Base-by-base conservation (phyloP, 2,888 invertebrate species). In the Yponomeuta plumbellus region DNA sequence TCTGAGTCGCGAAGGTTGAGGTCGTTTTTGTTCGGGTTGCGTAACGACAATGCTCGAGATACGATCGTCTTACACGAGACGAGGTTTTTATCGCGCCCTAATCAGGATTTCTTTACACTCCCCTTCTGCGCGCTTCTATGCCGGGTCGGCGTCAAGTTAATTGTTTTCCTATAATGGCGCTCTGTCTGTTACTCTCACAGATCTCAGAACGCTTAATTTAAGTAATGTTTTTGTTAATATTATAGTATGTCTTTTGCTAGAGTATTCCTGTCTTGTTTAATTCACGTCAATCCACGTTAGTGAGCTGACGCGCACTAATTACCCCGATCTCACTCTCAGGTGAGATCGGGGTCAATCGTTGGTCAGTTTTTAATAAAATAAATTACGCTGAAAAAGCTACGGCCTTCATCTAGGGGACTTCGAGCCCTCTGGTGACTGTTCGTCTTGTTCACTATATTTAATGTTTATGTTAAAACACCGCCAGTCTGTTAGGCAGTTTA, bases 21-120 rank as follows among this genome's bases (percentile, higher is more conserved):
- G 61, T 61, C 23, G 61, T 61, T 61, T 61, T 61, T 61, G 26
- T 23, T 34, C 21, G 59, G 34, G 34, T 61, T 61, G 61, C 61
- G 61, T 61, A 23, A 61, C 61, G 61, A 61, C 61, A 23, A 61
- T 26, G 23, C 61, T 21, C 21, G 6, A 58, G 58, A 20, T 58
- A 58, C 61, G 61, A 10, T n/a, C 26, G 61, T n/a, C 34, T 34
- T 23, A 34, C 26, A 34, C 61, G 34, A 61, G 61, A 61, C 61
- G 61, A 52, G 44, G 61, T 61, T 61, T 61, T 61, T 61, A 61
- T 61, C 34, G 26, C 21, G 61, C 17, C 34, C 23, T 23, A 61
- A 23, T 23, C 22, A 23, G 61, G 21, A 23, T 61, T 61, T 61
- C 61, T 34, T 61, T 11, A 13, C 34, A 17, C 13, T 34, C 34